These are phyloP conservation scores for Lasiurus borealis DNA, from an alignment of 2,113 vertebrate species.

Conservation along the genomic window DNA sequence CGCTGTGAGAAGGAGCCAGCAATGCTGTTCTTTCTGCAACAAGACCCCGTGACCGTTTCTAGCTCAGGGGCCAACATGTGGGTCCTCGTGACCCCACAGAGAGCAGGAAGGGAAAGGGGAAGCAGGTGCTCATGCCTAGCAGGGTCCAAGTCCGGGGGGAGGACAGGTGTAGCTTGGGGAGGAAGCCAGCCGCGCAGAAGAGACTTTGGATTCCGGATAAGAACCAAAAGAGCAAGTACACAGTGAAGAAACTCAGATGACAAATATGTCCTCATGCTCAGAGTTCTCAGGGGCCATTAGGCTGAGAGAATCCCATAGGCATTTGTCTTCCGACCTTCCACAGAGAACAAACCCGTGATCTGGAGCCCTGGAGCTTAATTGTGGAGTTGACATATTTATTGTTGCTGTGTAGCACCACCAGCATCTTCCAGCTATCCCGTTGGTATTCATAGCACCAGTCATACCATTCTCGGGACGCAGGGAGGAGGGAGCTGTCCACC, in stretches of 20 bases:
- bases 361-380: background rate
- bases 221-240: background rate
- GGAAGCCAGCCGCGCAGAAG: background rate
- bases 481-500: background rate
- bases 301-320: background rate
- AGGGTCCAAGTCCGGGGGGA: background rate
- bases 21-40: background rate
- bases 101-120: background rate
- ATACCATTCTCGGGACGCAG: fast-evolving
- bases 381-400: background rate
- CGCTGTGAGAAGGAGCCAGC: background rate
- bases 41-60: background rate
- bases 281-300: background rate
- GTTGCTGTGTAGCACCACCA: background rate
- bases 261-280: fast-evolving
- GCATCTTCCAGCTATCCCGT: too few relatives aligned
- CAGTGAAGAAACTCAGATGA: background rate
- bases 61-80: background rate
- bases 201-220: background rate
- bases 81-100: background rate
- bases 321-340: background rate
- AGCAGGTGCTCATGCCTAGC: fast-evolving
- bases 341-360: background rate
- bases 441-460: background rate
- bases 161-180: background rate